Evolutionary conservation across 2,797 vertebrate species (phyloP), one percentile per base, ranked within the genome.

Genomic region (Coregonus suidteri): DNA sequence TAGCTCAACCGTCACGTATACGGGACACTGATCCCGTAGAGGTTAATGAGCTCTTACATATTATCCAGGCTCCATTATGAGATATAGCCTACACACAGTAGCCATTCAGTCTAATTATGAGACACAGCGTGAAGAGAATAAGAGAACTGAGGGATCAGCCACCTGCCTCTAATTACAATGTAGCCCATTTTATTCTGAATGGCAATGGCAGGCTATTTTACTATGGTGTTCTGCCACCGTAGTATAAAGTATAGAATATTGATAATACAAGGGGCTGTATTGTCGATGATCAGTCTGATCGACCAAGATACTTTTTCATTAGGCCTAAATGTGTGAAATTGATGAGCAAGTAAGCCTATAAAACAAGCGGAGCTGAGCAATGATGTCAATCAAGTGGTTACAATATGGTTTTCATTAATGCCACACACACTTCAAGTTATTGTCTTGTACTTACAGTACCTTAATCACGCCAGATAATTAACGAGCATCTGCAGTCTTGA

Each of bases 11-110:
- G 25, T 25, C 25, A 25, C 25, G 25, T 25, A 25, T 25, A 25
- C 25, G 25, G 25, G 25, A 25, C 25, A 25, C 25, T 25, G 25
- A 25, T 25, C 25, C 25, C 25, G 25, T 25, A 25, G 25, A 25
- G 25, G 25, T 25, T 25, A 93, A 93, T 92, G 88, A 89, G 83
- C 86, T 91, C 78, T 56, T 78, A 85, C 85, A 88, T 82, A 90
- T 91, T 90, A 81, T 78, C 79, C 77, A 77, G 20, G 64, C 74
- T 77, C 75, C 76, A 86, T 91, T 89, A 87, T 84, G 77, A 85
- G 77, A 86, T 81, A 64, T 7, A 25, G 59, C 59, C 16, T 87
- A 83, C 83, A 77, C 1, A 72, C 30, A 31, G 82, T 69, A 59
- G 51, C 41, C 80, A 25, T 13, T 71, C 83, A 87, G 85, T 66